Conservation (phyloP, 2,888 invertebrate genomes). For the Philhelius pedissequus region DNA sequence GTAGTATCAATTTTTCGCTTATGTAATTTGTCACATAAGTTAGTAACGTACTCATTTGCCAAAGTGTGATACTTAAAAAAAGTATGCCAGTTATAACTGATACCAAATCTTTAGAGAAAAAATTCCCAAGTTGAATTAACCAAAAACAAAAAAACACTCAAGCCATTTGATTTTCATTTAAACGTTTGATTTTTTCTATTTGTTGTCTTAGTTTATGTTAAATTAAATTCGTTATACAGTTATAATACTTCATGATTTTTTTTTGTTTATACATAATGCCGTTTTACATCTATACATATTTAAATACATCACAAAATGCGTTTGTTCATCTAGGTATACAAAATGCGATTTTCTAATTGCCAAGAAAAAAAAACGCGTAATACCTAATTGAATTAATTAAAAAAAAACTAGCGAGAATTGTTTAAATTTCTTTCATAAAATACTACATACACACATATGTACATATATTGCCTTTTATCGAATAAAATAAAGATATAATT, state of each 20-base stretch:
- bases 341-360: not conserved
- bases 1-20: no score
- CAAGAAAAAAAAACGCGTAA: not conserved
- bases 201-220: conserved; percentile 46
- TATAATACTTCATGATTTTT: conserved; percentile 16
- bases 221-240: conserved; percentile 38
- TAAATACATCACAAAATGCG: conserved; percentile 65
- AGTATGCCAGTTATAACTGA: no score
- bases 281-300: conserved; percentile 17
- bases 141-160: not conserved
- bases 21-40: no score
- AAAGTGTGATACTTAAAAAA: no score
- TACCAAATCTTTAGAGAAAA: no score
- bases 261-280: not conserved
- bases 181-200: conserved; percentile 44
- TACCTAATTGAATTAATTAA: not conserved
- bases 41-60: no score
- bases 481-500: not conserved
- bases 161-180: conserved; percentile 30
- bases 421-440: not conserved
- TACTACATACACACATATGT: not conserved
- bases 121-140: not conserved
- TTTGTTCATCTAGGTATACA: conserved; percentile 49
- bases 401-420: not conserved
- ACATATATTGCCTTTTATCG: not conserved